phyloP scores from a whole-genome alignment of 2,797 vertebrate genomes.

The Xyrichtys novacula region DNA sequence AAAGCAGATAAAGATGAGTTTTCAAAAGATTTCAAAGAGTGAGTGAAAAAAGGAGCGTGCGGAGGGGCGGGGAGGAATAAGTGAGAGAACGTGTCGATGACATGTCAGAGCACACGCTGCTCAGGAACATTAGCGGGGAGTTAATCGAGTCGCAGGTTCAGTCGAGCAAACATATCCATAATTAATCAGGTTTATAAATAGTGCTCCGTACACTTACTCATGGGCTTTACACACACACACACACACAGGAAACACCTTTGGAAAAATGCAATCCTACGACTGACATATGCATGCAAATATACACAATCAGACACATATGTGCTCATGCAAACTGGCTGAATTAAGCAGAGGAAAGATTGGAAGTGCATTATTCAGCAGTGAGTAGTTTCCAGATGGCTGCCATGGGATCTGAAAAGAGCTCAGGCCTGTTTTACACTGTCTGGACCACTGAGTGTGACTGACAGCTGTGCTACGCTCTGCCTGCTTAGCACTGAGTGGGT shows the following conservation, averaged over 20 bases:
- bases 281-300: constrained; percentile 46
- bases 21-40: constrained; percentile 33
- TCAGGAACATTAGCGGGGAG: constrained; percentile 55
- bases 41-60: constrained; percentile 38
- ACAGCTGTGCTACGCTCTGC: constrained; percentile 78
- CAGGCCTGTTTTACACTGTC: constrained; percentile 79
- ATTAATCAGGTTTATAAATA: constrained; percentile 80
- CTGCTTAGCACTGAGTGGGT: constrained; percentile 75
- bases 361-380: constrained; percentile 80
- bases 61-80: constrained; percentile 28
- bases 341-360: constrained; percentile 55
- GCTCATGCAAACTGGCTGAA: constrained; percentile 55
- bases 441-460: constrained; percentile 83
- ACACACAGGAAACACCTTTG: constrained; percentile 19
- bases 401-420: constrained; percentile 78
- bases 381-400: constrained; percentile 80
- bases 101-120: constrained; percentile 42
- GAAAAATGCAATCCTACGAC: constrained; percentile 29
- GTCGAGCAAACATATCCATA: constrained; percentile 74
- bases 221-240: too few species aligned
- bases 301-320: constrained; percentile 23
- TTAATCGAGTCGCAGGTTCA: constrained; percentile 73
- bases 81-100: constrained; percentile 59
- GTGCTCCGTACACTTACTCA: constrained; percentile 49
- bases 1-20: constrained; percentile 56